These are phyloP conservation scores for Chromoteleia sp. DNA, from an alignment of 2,888 invertebrate genomes.

Conservation along the genomic window DNA sequence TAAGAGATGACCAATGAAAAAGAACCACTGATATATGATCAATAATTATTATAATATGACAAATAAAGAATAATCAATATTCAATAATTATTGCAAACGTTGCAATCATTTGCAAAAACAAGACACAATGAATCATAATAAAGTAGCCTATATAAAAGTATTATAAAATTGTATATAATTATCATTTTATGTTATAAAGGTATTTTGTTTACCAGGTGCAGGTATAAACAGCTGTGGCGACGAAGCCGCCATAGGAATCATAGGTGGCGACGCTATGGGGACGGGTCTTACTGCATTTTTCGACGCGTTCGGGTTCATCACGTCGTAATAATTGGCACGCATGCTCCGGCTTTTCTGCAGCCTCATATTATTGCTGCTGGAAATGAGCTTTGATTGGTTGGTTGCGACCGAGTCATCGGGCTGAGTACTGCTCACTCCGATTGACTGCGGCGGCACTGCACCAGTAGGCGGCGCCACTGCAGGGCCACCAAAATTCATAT, in stretches of 20 bases:
- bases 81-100: background rate
- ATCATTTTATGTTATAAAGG: too few relatives aligned
- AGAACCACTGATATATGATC: too few relatives aligned
- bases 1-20: too few relatives aligned
- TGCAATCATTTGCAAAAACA: background rate
- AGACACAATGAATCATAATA: too few relatives aligned
- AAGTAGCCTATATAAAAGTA: too few relatives aligned
- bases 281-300: constrained; percentile 81
- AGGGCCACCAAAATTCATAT: constrained; percentile 81
- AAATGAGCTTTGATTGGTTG: constrained; percentile 77
- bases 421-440: constrained; percentile 9
- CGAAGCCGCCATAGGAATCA: constrained; percentile 84
- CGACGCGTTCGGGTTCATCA: constrained; percentile 91
- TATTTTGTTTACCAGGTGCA: constrained; percentile 83
- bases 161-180: too few relatives aligned
- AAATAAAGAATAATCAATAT: background rate
- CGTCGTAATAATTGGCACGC: constrained; percentile 92
- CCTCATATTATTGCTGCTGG: constrained; percentile 90
- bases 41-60: too few relatives aligned
- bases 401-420: constrained; percentile 68
- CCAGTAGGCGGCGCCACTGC: background rate
- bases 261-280: constrained; percentile 84
- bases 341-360: constrained; percentile 91
- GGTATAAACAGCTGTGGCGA: constrained; percentile 86
- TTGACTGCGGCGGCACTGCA: constrained; percentile 14